phyloP scores from a whole-genome alignment of 1,140 invertebrate genomes.

The Apolygus lucorum region DNA sequence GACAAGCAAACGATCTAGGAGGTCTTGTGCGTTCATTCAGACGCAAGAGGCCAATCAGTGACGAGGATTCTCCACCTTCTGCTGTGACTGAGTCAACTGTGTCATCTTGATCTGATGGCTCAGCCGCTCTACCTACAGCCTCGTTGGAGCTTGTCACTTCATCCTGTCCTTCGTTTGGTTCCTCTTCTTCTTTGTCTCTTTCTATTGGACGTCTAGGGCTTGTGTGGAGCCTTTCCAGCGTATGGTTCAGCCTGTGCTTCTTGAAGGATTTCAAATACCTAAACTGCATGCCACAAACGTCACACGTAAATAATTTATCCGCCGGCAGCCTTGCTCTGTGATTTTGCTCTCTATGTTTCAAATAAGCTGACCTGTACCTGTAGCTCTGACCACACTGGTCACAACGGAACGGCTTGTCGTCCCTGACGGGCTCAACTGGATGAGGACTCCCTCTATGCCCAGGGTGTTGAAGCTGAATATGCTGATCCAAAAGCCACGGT shows the following conservation, averaged over 20 bases:
- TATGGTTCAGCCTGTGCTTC: constrained; percentile 78
- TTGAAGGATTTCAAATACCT: constrained; percentile 80
- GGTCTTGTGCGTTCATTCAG: constrained; percentile 52
- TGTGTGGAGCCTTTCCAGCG: constrained; percentile 61
- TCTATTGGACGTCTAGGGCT: constrained; percentile 25
- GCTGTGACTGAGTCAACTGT: constrained; percentile 50
- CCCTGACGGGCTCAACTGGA: constrained; percentile 41
- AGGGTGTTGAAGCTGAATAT: constrained; percentile 65
- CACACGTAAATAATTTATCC: constrained; percentile 80
- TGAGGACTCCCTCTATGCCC: constrained; percentile 35
- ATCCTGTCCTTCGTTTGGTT: constrained; percentile 43
- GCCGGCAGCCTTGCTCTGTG: constrained; percentile 73
- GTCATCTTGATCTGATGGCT: constrained; percentile 52
- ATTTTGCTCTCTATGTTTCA: constrained; percentile 80
- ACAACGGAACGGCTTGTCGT: constrained; percentile 84
- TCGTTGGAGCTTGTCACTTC: constrained; percentile 66
- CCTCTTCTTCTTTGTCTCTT: constrained; percentile 27
- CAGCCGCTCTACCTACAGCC: constrained; percentile 41
- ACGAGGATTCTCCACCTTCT: constrained; percentile 48
- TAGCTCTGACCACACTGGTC: constrained; percentile 85
- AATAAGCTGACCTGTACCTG: constrained; percentile 76
- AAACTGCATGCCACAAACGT: constrained; percentile 83
- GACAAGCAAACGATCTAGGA: constrained; percentile 62
- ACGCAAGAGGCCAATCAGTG: constrained; percentile 52
- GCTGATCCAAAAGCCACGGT: constrained; percentile 68